These are phyloP conservation scores for Salarias fasciatus DNA, from an alignment of 2,797 vertebrate genomes.

Conservation along the genomic window DNA sequence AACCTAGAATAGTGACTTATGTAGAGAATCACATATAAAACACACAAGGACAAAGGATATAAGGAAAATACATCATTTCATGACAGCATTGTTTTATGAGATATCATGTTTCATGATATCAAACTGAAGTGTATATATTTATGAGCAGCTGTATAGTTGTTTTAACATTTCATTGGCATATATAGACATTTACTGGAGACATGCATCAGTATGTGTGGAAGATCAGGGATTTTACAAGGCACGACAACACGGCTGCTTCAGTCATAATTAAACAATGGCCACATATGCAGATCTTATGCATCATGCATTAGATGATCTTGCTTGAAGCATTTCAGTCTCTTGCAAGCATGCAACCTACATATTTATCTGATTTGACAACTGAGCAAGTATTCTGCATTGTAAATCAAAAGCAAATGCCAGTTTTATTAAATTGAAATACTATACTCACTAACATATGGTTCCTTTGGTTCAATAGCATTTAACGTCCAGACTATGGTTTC, in stretches of 20 bases:
- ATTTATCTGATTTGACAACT: too few species aligned
- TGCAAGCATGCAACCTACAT: conserved; percentile 16
- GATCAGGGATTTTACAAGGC: conserved; percentile 19
- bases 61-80: background rate
- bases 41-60: background rate
- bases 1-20: background rate
- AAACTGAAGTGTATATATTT: conserved; percentile 6
- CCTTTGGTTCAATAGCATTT: too few species aligned
- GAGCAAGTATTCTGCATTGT: too few species aligned
- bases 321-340: conserved; percentile 22
- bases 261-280: conserved; percentile 25
- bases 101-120: background rate
- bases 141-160: background rate
- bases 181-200: background rate
- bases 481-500: too few species aligned
- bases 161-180: background rate
- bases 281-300: conserved; percentile 30
- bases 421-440: too few species aligned
- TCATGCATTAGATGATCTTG: conserved; percentile 20
- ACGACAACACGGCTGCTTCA: conserved; percentile 16
- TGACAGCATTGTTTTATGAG: background rate
- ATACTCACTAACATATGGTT: too few species aligned
- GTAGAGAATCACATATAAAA: conserved; percentile 1
- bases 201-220: background rate
- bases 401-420: too few species aligned